Conservation (phyloP, 2,113 vertebrate genomes). For the Tiliqua scincoides region DNA sequence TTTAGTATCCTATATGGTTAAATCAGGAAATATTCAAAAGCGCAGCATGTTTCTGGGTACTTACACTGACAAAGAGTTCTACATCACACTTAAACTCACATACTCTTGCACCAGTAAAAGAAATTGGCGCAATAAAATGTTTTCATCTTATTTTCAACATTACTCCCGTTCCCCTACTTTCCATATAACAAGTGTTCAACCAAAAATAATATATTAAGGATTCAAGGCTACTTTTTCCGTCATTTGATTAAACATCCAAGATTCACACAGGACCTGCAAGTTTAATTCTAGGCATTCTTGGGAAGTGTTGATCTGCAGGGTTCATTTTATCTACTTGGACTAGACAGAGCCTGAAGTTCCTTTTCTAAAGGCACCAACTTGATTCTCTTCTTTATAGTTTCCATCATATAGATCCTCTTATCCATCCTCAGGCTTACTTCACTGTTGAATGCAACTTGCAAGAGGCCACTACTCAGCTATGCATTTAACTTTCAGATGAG, state of each 20-base stretch:
- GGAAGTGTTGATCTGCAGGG: background rate
- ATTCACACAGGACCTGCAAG: background rate
- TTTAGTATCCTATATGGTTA: background rate
- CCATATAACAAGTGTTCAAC: fast-evolving
- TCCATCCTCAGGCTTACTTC: background rate
- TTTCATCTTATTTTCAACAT: background rate
- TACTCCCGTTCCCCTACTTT: background rate
- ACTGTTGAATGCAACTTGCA: background rate
- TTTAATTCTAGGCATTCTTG: background rate
- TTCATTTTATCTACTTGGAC: background rate
- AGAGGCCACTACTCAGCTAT: background rate
- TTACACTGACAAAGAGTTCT: background rate
- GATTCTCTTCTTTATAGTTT: background rate
- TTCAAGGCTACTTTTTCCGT: background rate
- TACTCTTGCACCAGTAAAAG: background rate
- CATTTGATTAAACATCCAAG: background rate
- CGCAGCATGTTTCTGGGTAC: background rate
- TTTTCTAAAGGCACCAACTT: fast-evolving
- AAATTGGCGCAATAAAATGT: background rate
- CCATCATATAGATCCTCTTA: background rate
- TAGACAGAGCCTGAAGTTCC: background rate
- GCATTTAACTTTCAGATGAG: background rate
- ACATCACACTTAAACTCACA: background rate
- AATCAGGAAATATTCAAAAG: background rate
- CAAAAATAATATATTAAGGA: background rate